phyloP scores from a whole-genome alignment of 2,888 invertebrate species.

The Drosophila prolongata region DNA sequence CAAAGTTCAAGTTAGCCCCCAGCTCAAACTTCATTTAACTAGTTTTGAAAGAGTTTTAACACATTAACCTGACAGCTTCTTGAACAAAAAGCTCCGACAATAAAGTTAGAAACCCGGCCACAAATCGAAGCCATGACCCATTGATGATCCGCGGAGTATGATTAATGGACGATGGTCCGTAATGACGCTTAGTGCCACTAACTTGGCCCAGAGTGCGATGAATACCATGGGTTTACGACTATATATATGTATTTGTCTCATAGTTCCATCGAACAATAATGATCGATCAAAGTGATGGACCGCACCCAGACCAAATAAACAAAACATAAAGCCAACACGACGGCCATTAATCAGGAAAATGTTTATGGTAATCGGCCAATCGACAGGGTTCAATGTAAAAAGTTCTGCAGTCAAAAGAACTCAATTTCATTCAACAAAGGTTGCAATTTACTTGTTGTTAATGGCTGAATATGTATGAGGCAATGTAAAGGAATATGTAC shows the following conservation, averaged over 20 bases:
- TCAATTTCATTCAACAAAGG: conserved; percentile 19
- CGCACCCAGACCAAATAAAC: conserved; percentile 39
- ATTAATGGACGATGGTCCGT: conserved; percentile 37
- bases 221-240: conserved; percentile 7
- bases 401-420: conserved; percentile 28
- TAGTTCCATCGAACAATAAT: conserved; percentile 26
- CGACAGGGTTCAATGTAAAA: conserved; percentile 25
- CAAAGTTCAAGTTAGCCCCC: conserved; percentile 28
- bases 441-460: conserved; percentile 28
- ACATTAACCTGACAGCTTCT: conserved; percentile 24
- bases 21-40: conserved; percentile 23
- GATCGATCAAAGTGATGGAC: conserved; percentile 39
- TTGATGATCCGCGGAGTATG: conserved; percentile 37
- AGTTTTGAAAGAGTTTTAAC: conserved; percentile 37
- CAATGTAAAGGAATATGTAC: conserved; percentile 1
- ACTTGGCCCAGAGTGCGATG: conserved; percentile 19
- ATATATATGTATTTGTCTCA: conserved; percentile 1
- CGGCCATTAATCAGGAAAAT: conserved; percentile 46
- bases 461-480: conserved; percentile 16
- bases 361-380: conserved; percentile 45
- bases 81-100: conserved; percentile 13
- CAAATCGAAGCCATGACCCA: conserved; percentile 42
- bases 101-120: conserved; percentile 24
- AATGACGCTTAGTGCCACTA: conserved; percentile 45
- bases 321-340: conserved; percentile 10